These are phyloP conservation scores for Laterallus jamaicensis DNA, from an alignment of 2,113 vertebrate species.

Conservation along the genomic window DNA sequence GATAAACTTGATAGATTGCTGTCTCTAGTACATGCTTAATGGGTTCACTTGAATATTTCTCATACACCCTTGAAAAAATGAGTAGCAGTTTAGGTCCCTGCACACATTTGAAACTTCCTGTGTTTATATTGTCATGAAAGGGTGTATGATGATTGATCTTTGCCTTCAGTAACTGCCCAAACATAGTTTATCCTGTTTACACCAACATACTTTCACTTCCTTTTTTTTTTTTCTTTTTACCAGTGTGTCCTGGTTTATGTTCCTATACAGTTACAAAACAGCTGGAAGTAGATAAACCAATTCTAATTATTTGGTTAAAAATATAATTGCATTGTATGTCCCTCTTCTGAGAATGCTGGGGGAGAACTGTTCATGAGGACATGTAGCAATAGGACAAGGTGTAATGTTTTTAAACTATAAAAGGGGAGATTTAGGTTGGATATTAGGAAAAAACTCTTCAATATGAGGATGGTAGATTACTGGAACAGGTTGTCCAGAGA, in stretches of 20 bases:
- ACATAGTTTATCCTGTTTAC: neutral
- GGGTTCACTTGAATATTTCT: neutral
- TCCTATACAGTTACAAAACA: neutral
- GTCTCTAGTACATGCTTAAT: neutral
- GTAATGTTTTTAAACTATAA: too few species aligned
- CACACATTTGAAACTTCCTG: neutral
- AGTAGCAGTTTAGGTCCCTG: neutral
- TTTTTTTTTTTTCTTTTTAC: neutral
- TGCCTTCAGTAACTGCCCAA: neutral
- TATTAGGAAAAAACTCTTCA: too few species aligned
- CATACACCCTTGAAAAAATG: neutral
- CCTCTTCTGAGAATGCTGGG: neutral
- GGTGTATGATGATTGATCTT: neutral
- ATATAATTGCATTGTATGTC: neutral
- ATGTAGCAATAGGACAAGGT: too few species aligned
- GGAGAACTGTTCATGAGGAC: too few species aligned
- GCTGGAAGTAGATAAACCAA: neutral
- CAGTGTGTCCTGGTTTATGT: neutral
- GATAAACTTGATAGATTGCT: neutral
- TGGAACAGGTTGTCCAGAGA: too few species aligned
- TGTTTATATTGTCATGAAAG: neutral
- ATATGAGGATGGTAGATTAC: too few species aligned
- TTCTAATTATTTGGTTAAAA: neutral
- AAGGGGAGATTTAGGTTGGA: too few species aligned
- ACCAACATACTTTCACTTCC: neutral